A percentile compares a stretch with the other conserved stretches of the same genome.
phyloP scores from a whole-genome alignment of 2,113 vertebrate species.

The Tautogolabrus adspersus region DNA sequence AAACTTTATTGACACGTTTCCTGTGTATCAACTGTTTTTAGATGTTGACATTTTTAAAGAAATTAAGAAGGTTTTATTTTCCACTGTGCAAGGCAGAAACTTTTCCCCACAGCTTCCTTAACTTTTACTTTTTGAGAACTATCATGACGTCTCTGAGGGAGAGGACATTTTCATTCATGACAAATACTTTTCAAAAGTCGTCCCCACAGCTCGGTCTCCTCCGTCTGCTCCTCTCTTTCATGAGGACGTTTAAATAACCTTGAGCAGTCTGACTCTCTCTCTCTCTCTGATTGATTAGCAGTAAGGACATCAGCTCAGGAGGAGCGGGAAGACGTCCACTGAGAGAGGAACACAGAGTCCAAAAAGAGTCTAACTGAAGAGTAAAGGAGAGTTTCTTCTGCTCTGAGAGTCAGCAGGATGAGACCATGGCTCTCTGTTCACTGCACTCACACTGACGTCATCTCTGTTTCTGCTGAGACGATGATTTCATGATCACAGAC shows the following conservation, averaged over 20 bases:
- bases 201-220: conserved; percentile 8
- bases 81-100: too few species aligned
- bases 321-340: conserved; percentile 25
- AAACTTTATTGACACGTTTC: too few species aligned
- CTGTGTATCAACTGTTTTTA: too few species aligned
- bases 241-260: conserved; percentile 60
- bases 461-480: not conserved
- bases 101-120: too few species aligned
- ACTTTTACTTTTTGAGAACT: not conserved
- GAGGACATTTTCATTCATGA: conserved; percentile 24
- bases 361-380: conserved; percentile 33
- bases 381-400: conserved; percentile 4
- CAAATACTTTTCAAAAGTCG: conserved; percentile 24
- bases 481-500: not conserved
- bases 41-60: too few species aligned
- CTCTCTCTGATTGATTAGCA: conserved; percentile 23
- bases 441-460: conserved; percentile 7
- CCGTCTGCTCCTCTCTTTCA: conserved; percentile 24
- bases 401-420: conserved; percentile 8
- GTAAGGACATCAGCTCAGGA: conserved; percentile 24
- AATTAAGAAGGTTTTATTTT: too few species aligned
- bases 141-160: not conserved
- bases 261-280: conserved; percentile 30
- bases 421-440: not conserved
- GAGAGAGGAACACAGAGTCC: not conserved